Conservation (phyloP, 2,888 invertebrate genomes). For the Diploptera punctata region DNA sequence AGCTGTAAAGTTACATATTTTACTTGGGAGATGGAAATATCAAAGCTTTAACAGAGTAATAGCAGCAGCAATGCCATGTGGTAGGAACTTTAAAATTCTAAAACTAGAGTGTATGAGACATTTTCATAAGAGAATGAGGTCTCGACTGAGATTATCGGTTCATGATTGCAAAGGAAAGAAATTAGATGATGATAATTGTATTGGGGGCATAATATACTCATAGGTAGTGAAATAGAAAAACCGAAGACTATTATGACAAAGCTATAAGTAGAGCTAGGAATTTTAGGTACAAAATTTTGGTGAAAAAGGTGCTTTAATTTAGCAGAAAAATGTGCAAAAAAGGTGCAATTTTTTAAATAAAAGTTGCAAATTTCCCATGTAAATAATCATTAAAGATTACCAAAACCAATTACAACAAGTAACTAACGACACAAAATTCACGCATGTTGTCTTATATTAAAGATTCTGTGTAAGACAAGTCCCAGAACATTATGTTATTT, state of each 20-base stretch:
- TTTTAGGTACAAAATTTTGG: too few relatives aligned
- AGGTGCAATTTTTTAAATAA: too few relatives aligned
- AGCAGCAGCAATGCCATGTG: not conserved
- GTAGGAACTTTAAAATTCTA: not conserved
- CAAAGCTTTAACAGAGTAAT: not conserved
- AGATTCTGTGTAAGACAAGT: too few relatives aligned
- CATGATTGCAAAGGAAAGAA: not conserved
- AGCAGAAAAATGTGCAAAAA: too few relatives aligned
- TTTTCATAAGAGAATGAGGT: conserved; percentile 30
- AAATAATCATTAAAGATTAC: too few relatives aligned
- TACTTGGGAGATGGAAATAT: conserved; percentile 23
- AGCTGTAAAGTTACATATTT: conserved; percentile 8
- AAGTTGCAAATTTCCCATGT: too few relatives aligned
- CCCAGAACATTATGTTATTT: too few relatives aligned
- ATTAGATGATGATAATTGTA: conserved; percentile 9
- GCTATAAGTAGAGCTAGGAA: too few relatives aligned
- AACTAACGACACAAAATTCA: too few relatives aligned
- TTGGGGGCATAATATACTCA: not conserved
- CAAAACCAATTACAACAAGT: too few relatives aligned
- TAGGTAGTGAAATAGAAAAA: conserved; percentile 8
- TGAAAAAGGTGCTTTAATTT: too few relatives aligned
- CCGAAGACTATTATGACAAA: conserved; percentile 14
- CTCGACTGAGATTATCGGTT: conserved; percentile 20
- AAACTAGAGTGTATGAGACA: conserved; percentile 36
- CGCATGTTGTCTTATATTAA: too few relatives aligned